Evolutionary conservation across 1,140 invertebrate genomes (phyloP).

Genomic region (Tyrophagus putrescentiae): DNA sequence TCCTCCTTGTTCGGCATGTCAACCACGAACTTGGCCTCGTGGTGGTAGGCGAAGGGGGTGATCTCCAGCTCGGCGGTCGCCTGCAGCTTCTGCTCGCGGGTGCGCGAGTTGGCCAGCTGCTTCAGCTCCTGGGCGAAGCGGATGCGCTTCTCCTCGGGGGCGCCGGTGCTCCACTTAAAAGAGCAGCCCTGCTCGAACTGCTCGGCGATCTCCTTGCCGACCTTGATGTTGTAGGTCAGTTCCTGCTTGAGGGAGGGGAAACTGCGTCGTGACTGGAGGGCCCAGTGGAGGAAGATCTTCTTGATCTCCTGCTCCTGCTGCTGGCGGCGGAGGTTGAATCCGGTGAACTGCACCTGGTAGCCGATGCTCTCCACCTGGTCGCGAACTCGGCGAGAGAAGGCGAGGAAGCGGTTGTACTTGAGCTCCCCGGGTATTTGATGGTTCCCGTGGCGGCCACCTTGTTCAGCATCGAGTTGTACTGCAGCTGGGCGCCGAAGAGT

Average conservation of each 20-base stretch:
- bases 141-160: neutral
- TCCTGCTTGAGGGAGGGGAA: neutral
- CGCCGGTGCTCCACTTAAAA: neutral
- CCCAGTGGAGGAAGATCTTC: neutral
- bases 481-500: neutral
- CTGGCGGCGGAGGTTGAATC: neutral
- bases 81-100: neutral
- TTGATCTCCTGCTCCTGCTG: neutral
- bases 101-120: neutral
- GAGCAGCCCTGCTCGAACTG: neutral
- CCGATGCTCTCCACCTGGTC: neutral
- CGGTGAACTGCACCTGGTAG: neutral
- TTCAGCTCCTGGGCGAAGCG: neutral
- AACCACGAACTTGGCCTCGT: neutral
- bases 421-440: neutral
- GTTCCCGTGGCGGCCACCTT: neutral
- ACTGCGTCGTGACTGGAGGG: neutral
- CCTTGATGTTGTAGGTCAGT: neutral
- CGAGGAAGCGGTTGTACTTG: constrained; percentile 1
- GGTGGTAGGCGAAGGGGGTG: neutral
- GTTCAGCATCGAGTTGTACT: neutral
- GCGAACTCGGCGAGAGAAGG: neutral
- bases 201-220: neutral
- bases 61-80: neutral
- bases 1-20: neutral